Percentiles rank a stretch among this genome's conserved stretches.
Conservation (phyloP, 2,888 invertebrate species). For the Amblyteles armatorius region DNA sequence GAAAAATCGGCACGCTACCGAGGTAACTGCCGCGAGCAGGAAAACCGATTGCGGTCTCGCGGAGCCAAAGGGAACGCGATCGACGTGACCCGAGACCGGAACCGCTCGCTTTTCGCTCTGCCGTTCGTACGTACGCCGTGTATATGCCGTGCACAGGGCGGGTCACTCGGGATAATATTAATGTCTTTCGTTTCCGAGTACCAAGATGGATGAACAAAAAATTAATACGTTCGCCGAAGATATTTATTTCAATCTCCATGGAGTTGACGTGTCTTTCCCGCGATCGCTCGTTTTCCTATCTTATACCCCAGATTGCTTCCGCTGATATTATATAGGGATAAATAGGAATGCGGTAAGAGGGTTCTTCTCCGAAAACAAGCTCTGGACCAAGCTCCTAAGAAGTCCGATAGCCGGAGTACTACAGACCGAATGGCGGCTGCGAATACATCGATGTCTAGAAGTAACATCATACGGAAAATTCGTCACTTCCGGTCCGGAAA, state of each 20-base stretch:
- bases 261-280: neutral
- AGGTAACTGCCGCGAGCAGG: slow-evolving; percentile 34
- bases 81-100: slow-evolving; percentile 48
- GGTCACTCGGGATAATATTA: slow-evolving; percentile 7
- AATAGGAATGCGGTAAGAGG: neutral
- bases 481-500: too few species aligned
- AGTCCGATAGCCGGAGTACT: neutral
- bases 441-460: too few species aligned
- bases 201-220: neutral
- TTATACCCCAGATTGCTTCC: neutral
- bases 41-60: slow-evolving; percentile 27
- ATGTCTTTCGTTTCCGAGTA: neutral
- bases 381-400: too few species aligned
- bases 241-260: neutral
- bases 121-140: neutral
- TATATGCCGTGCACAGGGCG: neutral
- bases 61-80: slow-evolving; percentile 31
- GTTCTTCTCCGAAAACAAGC: neutral
- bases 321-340: neutral
- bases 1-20: slow-evolving; percentile 43
- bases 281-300: neutral
- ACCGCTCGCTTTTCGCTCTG: slow-evolving; percentile 14
- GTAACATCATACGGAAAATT: too few species aligned
- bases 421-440: too few species aligned
- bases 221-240: neutral